Percentiles rank a stretch among this genome's conserved stretches.
phyloP scores from a whole-genome alignment of 1,140 invertebrate species.

The Neodiprion pinetum region DNA sequence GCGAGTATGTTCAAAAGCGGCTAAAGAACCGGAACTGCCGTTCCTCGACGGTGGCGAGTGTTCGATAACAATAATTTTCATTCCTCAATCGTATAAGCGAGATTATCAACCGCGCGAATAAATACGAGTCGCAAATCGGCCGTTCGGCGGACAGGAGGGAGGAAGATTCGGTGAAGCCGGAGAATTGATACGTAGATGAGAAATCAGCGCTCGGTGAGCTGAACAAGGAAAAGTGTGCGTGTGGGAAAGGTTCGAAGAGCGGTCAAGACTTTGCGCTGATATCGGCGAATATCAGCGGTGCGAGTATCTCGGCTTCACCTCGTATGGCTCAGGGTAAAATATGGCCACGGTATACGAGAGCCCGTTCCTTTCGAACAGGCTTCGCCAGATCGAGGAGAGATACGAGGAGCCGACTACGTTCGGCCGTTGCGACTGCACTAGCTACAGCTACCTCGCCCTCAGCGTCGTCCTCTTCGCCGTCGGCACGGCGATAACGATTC shows the following conservation, averaged over 20 bases:
- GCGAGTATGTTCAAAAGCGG: too few species aligned
- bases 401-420: conserved; percentile 67
- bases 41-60: too few species aligned
- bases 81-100: too few species aligned
- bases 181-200: too few species aligned
- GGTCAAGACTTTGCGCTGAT: neutral
- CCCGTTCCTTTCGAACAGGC: conserved; percentile 65
- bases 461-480: conserved; percentile 70
- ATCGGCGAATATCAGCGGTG: neutral
- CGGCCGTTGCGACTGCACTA: conserved; percentile 70
- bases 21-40: too few species aligned
- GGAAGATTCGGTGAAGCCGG: too few species aligned
- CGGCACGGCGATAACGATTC: conserved; percentile 70
- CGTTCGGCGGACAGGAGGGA: too few species aligned
- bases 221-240: too few species aligned
- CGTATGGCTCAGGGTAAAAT: conserved; percentile 35
- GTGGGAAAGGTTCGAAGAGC: neutral
- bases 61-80: too few species aligned
- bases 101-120: too few species aligned
- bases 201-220: too few species aligned
- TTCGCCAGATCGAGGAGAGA: conserved; percentile 66
- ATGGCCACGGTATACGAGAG: conserved; percentile 70
- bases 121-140: too few species aligned
- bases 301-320: neutral
- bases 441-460: conserved; percentile 71